Base-by-base conservation (phyloP, 1,140 invertebrate genomes). In the Diuraphis noxia region DNA sequence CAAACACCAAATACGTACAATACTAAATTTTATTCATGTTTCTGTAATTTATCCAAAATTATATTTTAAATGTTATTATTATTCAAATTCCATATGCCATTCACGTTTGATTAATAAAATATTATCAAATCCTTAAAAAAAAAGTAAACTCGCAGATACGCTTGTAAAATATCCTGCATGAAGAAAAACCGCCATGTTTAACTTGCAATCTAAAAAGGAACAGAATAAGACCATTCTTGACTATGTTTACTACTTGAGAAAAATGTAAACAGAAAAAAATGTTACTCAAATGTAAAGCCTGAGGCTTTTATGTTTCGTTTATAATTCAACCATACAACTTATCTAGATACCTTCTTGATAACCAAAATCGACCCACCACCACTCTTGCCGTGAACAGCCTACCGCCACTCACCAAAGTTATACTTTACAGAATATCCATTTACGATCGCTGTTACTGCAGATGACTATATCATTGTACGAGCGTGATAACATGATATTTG, bases 181-280 rank as follows among this genome's bases (percentile, higher is more conserved):
- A 13, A 72, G 30, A 72, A 72, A 5, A n/a, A n/a, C 13, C 13
- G 0, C 17, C 56, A 13, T 72, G 56, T 72, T 72, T 13, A 72
- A 72, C 34, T 72, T 72, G n/a, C 56, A 72, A 72, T 72, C 56
- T 72, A 72, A 72, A 72, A 72, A 72, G 56, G 56, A n/a, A n/a
- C 30, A 72, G 56, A n/a, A 63, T n/a, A 63, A 63, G 56, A n/a
- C 56, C n/a, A 63, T 63, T 63, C 56, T n/a, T n/a, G 56, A 63
- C 56, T 72, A 72, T 72, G 56, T 72, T 72, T 72, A 72, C 56
- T 72, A 72, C n/a, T 72, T 13, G 56, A 72, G 13, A 63, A 72
- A n/a, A 72, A 72, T 72, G 56, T 72, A 72, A 72, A 72, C 56
- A 72, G 56, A 72, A 72, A 72, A 72, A 72, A 63, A 72, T n/a